These are phyloP conservation scores for Barnardius zonarius DNA, from an alignment of 2,113 vertebrate species.

Conservation along the genomic window DNA sequence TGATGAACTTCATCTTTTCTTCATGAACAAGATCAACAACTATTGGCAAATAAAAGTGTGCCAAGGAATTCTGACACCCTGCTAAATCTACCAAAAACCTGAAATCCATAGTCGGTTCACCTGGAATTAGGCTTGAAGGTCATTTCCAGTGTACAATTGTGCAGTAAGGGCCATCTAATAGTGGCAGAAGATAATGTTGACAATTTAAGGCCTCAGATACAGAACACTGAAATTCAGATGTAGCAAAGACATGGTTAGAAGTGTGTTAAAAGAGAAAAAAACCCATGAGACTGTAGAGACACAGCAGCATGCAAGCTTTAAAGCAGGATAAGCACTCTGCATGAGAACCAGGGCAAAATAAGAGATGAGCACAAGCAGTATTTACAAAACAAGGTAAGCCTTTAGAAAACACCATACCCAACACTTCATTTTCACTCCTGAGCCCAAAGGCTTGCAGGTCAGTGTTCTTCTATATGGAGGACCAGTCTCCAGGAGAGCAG, in stretches of 20 bases:
- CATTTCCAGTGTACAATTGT: neutral
- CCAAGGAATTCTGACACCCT: neutral
- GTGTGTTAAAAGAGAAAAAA: neutral
- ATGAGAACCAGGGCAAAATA: neutral
- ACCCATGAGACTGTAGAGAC: neutral
- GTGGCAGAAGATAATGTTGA: neutral
- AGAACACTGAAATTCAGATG: neutral
- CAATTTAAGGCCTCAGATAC: neutral
- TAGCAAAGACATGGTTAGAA: neutral
- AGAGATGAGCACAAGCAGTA: neutral
- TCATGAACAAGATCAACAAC: neutral
- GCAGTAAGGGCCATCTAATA: neutral
- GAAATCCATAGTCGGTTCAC: neutral
- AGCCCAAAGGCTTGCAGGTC: neutral
- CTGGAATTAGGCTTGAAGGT: neutral
- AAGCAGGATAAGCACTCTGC: accelerated
- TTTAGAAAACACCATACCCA: neutral
- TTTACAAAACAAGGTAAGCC: neutral
- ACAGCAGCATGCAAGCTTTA: neutral
- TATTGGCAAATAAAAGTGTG: neutral
- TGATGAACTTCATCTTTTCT: neutral
- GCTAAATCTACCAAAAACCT: neutral
- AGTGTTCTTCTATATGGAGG: neutral
- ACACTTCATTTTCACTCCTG: neutral
- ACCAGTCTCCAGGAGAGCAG: neutral